Evolutionary conservation across 2,888 invertebrate genomes (phyloP).

Genomic region (Neoascia interrupta): DNA sequence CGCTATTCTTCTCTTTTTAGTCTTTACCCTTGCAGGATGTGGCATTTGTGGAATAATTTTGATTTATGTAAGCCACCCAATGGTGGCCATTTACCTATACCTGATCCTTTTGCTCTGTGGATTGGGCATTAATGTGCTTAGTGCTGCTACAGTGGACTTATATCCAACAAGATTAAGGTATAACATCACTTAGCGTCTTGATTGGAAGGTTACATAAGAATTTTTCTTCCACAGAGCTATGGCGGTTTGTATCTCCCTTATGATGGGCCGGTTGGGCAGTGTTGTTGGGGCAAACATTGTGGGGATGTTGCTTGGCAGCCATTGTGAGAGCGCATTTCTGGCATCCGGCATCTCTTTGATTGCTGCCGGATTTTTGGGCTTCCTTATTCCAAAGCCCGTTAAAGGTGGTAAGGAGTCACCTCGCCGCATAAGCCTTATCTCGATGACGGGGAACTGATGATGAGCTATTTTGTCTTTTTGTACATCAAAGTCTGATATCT

Average conservation of each 20-base stretch:
- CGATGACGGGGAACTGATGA: slow-evolving; percentile 74
- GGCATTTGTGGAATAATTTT: slow-evolving; percentile 72
- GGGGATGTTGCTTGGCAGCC: slow-evolving; percentile 79
- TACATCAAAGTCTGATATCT: slow-evolving; percentile 63
- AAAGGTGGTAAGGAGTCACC: slow-evolving; percentile 59
- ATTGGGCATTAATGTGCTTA: slow-evolving; percentile 75
- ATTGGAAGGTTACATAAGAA: background rate
- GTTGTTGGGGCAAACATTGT: slow-evolving; percentile 80
- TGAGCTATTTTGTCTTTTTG: slow-evolving; percentile 10
- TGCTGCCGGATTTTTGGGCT: slow-evolving; percentile 72
- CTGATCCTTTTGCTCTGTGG: slow-evolving; percentile 73
- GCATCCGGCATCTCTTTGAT: slow-evolving; percentile 73
- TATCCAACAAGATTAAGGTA: slow-evolving; percentile 77
- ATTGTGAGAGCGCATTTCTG: slow-evolving; percentile 80
- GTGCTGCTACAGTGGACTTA: slow-evolving; percentile 76
- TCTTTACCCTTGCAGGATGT: slow-evolving; percentile 71
- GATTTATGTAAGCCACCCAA: slow-evolving; percentile 71
- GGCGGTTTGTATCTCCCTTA: slow-evolving; percentile 81
- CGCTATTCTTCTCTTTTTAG: slow-evolving; percentile 45
- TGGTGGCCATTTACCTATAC: slow-evolving; percentile 74
- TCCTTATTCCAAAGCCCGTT: slow-evolving; percentile 71
- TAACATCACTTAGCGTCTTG: background rate
- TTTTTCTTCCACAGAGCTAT: slow-evolving; percentile 77
- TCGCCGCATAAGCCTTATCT: slow-evolving; percentile 72
- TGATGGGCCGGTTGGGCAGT: slow-evolving; percentile 81